Base-by-base conservation (phyloP, 1,140 invertebrate genomes). In the Drosophila lacteicornis region DNA sequence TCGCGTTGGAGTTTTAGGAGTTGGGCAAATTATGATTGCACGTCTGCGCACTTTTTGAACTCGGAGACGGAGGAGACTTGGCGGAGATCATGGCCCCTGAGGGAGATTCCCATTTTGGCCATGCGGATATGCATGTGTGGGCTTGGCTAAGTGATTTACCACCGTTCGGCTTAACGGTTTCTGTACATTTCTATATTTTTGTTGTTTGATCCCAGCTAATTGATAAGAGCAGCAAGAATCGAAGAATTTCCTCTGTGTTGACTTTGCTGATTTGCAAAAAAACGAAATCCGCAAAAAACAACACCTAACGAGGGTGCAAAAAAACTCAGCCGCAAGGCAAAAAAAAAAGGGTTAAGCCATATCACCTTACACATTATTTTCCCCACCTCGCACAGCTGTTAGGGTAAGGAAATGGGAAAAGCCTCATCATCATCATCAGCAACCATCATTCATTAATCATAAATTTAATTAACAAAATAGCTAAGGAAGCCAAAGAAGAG, bases 391-490 rank as follows among this genome's bases (percentile, higher is more conserved):
- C 49, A 43, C 84, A 87, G 80, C 83, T 87, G 83, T 81, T 70
- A 45, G 65, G 83, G 83, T 59, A 80, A 87, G 79, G 68, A 87
- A 85, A 75, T 79, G 74, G 70, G 25, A 56, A 46, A 75, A 59
- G 19, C 82, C 51, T 65, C 59, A 76, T 51, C 50, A 73, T 67
- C 82, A 80, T 49, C 65, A 50, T 55, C 55, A 69, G 67, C 51
- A 59, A 19, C 12, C 27, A 45, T 73, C 50, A 85, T 76, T 90
- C 85, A 90, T 90, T 90, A 90, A 90, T 90, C 85, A 90, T 86
- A 80, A 85, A 90, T 90, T 90, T 91, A 90, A 90, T 90, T 91
- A 90, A 91, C 86, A 88, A 86, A 82, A 62, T 67, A 81, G 55
- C 53, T 42, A 15, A 74, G 76, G 62, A 40, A 68, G 38, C 46